Conservation (phyloP, 2,888 invertebrate genomes). For the Crocallis elinguaria region DNA sequence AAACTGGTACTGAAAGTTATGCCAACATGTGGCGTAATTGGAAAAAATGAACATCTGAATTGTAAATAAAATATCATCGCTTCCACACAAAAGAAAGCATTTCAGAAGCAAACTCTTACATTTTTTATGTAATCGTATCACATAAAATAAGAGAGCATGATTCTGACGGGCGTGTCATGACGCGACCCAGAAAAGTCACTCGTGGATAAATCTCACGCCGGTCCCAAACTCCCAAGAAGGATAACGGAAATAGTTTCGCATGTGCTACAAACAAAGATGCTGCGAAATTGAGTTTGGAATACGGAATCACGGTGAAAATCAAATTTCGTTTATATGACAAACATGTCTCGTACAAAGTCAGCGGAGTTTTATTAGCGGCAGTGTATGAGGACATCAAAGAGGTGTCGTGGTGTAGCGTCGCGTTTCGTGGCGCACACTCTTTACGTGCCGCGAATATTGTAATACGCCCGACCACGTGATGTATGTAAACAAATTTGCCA, state of each 20-base stretch:
- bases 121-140: conserved; percentile 37
- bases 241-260: conserved; percentile 55
- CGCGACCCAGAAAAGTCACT: conserved; percentile 40
- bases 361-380: conserved; percentile 71
- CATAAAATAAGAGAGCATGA: conserved; percentile 40
- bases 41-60: not conserved
- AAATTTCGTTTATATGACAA: conserved; percentile 71
- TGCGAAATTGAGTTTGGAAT: conserved; percentile 62
- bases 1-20: no score
- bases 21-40: not conserved
- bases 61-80: conserved; percentile 19
- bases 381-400: conserved; percentile 70
- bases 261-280: conserved; percentile 60
- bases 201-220: conserved; percentile 38
- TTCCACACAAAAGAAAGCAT: conserved; percentile 21
- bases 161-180: conserved; percentile 39
- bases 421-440: conserved; percentile 53
- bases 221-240: conserved; percentile 43
- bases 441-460: conserved; percentile 77
- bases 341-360: conserved; percentile 63
- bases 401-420: conserved; percentile 55
- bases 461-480: conserved; percentile 57
- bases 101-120: conserved; percentile 19
- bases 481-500: conserved; percentile 80
- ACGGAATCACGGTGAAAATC: conserved; percentile 62